Base-by-base conservation (phyloP, 2,113 vertebrate genomes). In the Ia io region DNA sequence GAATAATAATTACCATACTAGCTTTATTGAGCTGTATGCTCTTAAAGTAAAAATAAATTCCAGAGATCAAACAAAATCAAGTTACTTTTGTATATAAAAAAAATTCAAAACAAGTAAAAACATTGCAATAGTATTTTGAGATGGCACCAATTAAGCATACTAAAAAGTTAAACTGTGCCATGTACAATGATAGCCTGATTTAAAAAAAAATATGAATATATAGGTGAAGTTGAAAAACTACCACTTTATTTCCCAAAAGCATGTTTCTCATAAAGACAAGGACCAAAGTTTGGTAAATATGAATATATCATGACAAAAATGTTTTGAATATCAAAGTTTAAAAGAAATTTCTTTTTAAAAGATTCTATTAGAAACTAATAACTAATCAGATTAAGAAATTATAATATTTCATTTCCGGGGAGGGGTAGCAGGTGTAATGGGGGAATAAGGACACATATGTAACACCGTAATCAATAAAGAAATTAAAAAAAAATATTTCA, bases 51-150 rank as follows among this genome's bases (percentile, higher is more conserved):
- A 94, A 95, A 71, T 79, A 76, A 86, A 59, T 87, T 76, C 42
- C 63, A 88, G 44, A 87, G 18, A 77, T 77, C 67, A 90, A 90
- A 79, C 16, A 95, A 95, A 94, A 87, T 35, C 40, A 93, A 88
- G 40, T 77, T 71, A 85, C 32, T 80, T 92, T 92, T 69, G 42
- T 78, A 23, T 73, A 71, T 40, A 80, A 76, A 92, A 92, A 89
- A 91, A 76, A 16, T 47, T 78, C 49, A 51, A 85, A 93, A 22
- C 61, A 74, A 91, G 35, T 40, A 61, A 77, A 82, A 47, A 91
- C 25, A 61, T 7, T 47, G 5, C 32, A 80, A 53, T 78, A 73
- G 42, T 77, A 79, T 59, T 96, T 73, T 92, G 18, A 92, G 71
- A 70, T 69, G 44, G 42, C 9, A 71, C 65, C 67, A 79, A 76